Evolutionary conservation across 2,113 vertebrate genomes (phyloP).

Genomic region (Motacilla tschutschensis): DNA sequence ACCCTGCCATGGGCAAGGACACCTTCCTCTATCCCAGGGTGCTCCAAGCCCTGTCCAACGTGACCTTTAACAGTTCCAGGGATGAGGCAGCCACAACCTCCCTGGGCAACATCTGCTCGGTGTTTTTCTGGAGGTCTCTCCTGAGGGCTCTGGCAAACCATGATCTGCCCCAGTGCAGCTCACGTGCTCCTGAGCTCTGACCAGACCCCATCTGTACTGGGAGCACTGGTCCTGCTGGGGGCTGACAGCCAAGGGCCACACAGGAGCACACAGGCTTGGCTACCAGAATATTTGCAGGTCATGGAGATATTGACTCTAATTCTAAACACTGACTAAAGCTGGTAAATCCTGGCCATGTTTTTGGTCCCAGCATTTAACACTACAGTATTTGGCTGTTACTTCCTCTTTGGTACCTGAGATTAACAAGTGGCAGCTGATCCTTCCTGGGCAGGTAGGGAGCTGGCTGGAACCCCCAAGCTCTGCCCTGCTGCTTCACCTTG

Average conservation of each 20-base stretch:
- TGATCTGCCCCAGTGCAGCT: neutral
- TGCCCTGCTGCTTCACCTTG: neutral
- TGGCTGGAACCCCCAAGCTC: neutral
- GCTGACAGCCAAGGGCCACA: neutral
- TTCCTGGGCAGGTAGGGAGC: neutral
- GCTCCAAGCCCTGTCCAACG: neutral
- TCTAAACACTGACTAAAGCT: neutral
- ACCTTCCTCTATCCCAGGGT: neutral
- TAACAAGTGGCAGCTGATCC: neutral
- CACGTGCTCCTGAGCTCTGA: neutral
- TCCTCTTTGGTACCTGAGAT: neutral
- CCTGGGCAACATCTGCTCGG: neutral
- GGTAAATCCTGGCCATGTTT: neutral
- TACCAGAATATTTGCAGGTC: neutral
- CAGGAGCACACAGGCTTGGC: neutral
- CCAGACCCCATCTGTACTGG: neutral
- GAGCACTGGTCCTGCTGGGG: neutral
- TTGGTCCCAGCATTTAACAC: neutral
- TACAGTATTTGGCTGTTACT: neutral
- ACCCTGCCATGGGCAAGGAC: neutral
- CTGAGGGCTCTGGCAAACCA: neutral
- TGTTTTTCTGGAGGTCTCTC: neutral
- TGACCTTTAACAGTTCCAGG: neutral
- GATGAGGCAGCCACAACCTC: neutral
- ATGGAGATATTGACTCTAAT: neutral